A percentile compares a stretch with the other conserved stretches of the same genome.
These are phyloP conservation scores for Volucella inflata DNA, from an alignment of 2,888 invertebrate species.

Conservation along the genomic window DNA sequence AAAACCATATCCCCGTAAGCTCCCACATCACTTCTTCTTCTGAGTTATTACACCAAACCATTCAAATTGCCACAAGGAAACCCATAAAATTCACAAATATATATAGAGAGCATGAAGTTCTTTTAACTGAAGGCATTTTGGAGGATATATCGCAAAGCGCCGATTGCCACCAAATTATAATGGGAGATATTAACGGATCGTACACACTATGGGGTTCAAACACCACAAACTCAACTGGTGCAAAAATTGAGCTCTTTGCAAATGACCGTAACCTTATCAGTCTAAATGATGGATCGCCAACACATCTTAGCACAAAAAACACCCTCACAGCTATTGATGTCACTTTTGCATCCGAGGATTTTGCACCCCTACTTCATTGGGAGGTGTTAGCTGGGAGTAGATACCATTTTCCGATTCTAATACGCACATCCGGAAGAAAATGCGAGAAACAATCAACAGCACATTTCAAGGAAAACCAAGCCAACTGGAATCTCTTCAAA, in stretches of 20 bases:
- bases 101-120: conserved; percentile 22
- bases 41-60: conserved; percentile 19
- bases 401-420: conserved; percentile 25
- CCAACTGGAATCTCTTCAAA: conserved; percentile 12
- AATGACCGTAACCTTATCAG: conserved; percentile 16
- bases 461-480: conserved; percentile 13
- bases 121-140: background rate
- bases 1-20: conserved; percentile 11
- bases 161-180: conserved; percentile 24
- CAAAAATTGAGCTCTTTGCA: conserved; percentile 4
- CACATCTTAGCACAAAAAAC: too few relatives aligned
- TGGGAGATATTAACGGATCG: conserved; percentile 12
- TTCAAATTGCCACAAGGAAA: conserved; percentile 15
- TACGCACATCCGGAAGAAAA: conserved; percentile 3
- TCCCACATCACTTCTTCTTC: conserved; percentile 18
- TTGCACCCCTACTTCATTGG: conserved; percentile 15
- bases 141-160: background rate
- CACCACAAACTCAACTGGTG: background rate
- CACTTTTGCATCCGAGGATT: background rate
- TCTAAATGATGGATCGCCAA: conserved; percentile 9
- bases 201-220: conserved; percentile 18
- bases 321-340: too few relatives aligned
- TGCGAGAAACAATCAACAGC: background rate
- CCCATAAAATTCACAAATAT: conserved; percentile 2
- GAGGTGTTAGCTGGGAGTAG: too few relatives aligned